These are phyloP conservation scores for Typhlichthys subterraneus DNA, from an alignment of 2,797 vertebrate species.

Conservation along the genomic window DNA sequence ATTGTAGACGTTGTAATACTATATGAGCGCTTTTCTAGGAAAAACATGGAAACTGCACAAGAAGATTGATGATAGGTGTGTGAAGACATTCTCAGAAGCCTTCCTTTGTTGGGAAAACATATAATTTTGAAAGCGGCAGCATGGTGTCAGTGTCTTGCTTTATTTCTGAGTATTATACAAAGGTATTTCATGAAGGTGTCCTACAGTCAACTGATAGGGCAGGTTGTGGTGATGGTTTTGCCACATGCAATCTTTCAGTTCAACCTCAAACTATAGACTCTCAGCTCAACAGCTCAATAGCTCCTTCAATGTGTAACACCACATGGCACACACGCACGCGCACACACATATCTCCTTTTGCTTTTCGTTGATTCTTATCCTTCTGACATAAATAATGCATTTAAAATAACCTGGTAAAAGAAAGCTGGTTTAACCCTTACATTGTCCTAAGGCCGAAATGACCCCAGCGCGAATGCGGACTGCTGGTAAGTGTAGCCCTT, in stretches of 20 bases:
- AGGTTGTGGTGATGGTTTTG: constrained; percentile 49
- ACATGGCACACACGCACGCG: neutral
- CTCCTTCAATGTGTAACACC: constrained; percentile 14
- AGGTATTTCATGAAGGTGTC: constrained; percentile 32
- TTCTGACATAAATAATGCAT: no score
- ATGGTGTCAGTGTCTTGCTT: constrained; percentile 36
- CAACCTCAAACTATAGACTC: constrained; percentile 41
- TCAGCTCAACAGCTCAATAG: constrained; percentile 49
- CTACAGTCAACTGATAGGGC: constrained; percentile 17
- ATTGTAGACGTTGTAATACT: constrained; percentile 49
- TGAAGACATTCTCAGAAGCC: constrained; percentile 33
- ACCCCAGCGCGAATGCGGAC: no score
- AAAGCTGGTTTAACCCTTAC: no score
- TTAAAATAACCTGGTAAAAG: no score
- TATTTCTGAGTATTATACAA: constrained; percentile 44
- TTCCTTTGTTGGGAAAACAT: constrained; percentile 15
- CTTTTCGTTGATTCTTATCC: no score
- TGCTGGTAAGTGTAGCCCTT: no score
- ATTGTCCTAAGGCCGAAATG: no score
- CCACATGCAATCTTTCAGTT: constrained; percentile 59
- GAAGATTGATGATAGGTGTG: constrained; percentile 50
- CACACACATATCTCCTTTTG: constrained; percentile 28
- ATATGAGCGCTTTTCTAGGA: constrained; percentile 40
- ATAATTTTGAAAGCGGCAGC: constrained; percentile 58
- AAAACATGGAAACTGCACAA: constrained; percentile 32